Conservation (phyloP, 2,797 vertebrate species). For the Eulemur rubriventer region DNA sequence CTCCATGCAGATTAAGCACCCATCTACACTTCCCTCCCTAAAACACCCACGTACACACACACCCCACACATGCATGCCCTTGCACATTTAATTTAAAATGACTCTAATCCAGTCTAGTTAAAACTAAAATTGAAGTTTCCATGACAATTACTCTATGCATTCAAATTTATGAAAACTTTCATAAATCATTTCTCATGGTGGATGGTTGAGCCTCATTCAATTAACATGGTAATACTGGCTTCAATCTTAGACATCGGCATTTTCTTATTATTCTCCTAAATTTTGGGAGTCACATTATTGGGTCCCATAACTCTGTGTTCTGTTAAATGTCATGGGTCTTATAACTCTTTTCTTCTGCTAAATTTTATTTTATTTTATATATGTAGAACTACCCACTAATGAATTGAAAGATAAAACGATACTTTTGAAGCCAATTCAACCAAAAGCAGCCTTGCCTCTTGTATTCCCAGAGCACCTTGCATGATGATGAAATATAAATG, state of each 20-base stretch:
- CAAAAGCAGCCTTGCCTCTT: neutral
- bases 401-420: neutral
- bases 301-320: neutral
- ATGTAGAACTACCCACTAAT: neutral
- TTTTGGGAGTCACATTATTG: neutral
- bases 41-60: neutral
- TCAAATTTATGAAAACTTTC: neutral
- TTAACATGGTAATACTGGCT: neutral
- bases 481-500: neutral
- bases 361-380: neutral
- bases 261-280: neutral
- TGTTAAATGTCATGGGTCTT: neutral
- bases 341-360: neutral
- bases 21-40: neutral
- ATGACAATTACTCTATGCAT: neutral
- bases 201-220: neutral
- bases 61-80: neutral
- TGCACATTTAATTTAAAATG: neutral
- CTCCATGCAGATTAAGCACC: neutral
- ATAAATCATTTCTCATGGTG: neutral
- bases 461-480: neutral
- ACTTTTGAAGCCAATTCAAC: neutral
- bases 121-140: neutral
- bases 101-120: neutral
- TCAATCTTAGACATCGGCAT: neutral